Evolutionary conservation across 35 echinoderm and acorn worm genomes (phyloP).

Genomic region (Anneissia japonica): DNA sequence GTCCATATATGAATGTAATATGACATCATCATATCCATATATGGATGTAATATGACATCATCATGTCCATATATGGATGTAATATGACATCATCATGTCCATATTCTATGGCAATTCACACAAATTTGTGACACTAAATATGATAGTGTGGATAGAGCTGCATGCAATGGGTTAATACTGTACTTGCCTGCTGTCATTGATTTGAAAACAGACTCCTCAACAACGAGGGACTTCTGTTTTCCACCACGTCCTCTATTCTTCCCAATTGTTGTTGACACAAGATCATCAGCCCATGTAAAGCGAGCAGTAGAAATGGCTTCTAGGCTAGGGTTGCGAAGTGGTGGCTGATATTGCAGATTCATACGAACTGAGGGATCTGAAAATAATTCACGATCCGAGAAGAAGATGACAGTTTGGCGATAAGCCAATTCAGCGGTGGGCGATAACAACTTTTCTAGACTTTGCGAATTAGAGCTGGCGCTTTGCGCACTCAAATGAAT

Average conservation of each 20-base stretch:
- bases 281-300: conserved; percentile 75
- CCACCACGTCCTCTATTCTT: conserved; percentile 35
- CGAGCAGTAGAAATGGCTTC: conserved; percentile 71
- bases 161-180: neutral
- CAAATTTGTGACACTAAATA: no score
- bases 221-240: conserved; percentile 54
- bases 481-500: neutral
- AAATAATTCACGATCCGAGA: conserved; percentile 81
- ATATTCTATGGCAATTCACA: no score
- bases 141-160: neutral
- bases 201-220: conserved; percentile 91
- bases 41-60: no score
- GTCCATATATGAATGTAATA: no score
- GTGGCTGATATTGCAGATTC: conserved; percentile 77
- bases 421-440: conserved; percentile 81
- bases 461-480: neutral
- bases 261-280: neutral
- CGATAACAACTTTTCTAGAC: conserved; percentile 56
- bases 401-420: conserved; percentile 81
- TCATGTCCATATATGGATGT: no score
- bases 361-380: conserved; percentile 80
- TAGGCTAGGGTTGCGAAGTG: conserved; percentile 60
- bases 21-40: no score
- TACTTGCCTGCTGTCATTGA: conserved; percentile 82
- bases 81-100: no score